phyloP scores from a whole-genome alignment of 2,113 vertebrate genomes.

The Oncorhynchus keta region DNA sequence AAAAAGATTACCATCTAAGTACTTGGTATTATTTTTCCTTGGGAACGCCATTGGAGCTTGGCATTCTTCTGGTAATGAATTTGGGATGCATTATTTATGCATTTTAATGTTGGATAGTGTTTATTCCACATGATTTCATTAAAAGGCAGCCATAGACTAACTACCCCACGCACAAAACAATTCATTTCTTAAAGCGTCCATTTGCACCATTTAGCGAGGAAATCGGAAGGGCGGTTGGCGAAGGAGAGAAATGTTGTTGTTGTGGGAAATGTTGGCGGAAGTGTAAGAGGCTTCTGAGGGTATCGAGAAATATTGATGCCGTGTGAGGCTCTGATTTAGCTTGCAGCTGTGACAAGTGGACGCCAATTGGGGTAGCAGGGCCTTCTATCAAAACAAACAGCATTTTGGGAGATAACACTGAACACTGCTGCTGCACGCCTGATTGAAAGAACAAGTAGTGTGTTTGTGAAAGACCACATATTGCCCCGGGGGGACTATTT shows the following conservation, averaged over 20 bases:
- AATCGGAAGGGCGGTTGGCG: neutral
- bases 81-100: slow-evolving; percentile 59
- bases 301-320: slow-evolving; percentile 16
- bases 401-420: slow-evolving; percentile 6
- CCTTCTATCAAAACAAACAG: slow-evolving; percentile 13
- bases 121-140: slow-evolving; percentile 67
- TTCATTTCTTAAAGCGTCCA: slow-evolving; percentile 59
- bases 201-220: slow-evolving; percentile 49
- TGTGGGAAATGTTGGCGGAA: neutral
- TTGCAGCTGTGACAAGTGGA: slow-evolving; percentile 15
- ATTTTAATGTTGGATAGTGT: slow-evolving; percentile 55
- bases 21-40: slow-evolving; percentile 37
- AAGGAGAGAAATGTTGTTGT: slow-evolving; percentile 12
- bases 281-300: slow-evolving; percentile 6
- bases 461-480: slow-evolving; percentile 5
- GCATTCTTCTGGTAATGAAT: slow-evolving; percentile 38
- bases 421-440: slow-evolving; percentile 3
- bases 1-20: slow-evolving; percentile 51
- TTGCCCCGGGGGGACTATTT: neutral
- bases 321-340: slow-evolving; percentile 27
- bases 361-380: slow-evolving; percentile 18
- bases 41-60: slow-evolving; percentile 46
- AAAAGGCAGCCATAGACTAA: slow-evolving; percentile 60
- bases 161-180: slow-evolving; percentile 35
- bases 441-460: neutral